phyloP scores from a whole-genome alignment of 2,113 vertebrate species.

The Himantopus leucocephalus region DNA sequence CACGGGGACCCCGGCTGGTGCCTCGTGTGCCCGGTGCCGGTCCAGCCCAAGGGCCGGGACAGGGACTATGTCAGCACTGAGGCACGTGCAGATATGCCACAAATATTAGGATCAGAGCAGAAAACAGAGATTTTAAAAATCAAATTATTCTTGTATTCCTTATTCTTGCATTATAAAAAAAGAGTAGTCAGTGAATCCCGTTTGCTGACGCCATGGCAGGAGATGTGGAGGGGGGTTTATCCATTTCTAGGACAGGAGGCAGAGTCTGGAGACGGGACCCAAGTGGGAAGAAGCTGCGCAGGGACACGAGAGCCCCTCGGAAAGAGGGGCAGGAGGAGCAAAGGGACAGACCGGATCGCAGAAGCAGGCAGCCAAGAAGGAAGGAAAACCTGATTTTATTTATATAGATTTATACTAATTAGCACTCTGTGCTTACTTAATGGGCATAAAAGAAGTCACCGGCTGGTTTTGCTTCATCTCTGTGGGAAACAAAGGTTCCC shows the following conservation, averaged over 20 bases:
- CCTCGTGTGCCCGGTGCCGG: too few relatives aligned
- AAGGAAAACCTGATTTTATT: neutral
- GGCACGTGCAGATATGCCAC: neutral
- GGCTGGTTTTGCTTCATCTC: neutral
- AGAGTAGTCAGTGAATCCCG: neutral
- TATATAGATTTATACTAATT: neutral
- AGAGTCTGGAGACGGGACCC: rapidly evolving
- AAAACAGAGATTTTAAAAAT: neutral
- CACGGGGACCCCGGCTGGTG: neutral
- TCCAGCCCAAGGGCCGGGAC: neutral
- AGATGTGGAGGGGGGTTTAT: neutral
- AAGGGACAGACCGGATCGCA: too few relatives aligned
- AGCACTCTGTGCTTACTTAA: neutral
- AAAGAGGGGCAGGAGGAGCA: neutral
- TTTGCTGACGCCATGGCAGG: neutral
- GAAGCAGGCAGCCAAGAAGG: neutral
- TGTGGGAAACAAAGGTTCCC: neutral
- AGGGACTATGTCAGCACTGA: too few relatives aligned
- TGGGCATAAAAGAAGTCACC: neutral
- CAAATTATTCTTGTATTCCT: neutral
- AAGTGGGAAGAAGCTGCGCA: neutral
- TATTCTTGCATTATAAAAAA: neutral
- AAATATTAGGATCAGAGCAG: neutral
- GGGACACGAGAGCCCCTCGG: neutral
- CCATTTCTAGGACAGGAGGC: neutral